Conservation (phyloP, 92 coral and sea anemone species). For the Epizoanthus rinbou region DNA sequence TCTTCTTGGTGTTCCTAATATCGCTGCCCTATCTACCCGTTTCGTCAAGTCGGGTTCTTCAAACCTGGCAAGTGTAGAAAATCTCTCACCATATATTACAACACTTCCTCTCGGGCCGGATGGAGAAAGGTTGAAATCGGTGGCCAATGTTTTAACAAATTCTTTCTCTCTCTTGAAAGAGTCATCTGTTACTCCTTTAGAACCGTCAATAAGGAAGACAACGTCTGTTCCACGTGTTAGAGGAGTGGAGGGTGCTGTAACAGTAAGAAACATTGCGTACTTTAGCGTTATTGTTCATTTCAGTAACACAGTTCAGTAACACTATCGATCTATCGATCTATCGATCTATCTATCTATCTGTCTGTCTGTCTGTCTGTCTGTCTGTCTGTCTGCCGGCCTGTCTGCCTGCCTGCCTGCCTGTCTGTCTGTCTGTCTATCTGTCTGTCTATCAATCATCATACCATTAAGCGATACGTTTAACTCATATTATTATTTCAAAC, state of each 20-base stretch:
- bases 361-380: too few relatives aligned
- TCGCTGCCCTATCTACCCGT: conserved; percentile 57
- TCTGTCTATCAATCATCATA: too few relatives aligned
- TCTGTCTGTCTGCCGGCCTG: too few relatives aligned
- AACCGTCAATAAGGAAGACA: conserved; percentile 67
- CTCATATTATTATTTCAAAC: too few relatives aligned
- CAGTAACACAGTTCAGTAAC: too few relatives aligned
- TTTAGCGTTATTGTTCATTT: not conserved
- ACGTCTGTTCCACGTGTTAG: conserved; percentile 63
- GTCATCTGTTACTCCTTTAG: conserved; percentile 42
- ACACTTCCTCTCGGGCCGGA: conserved; percentile 53
- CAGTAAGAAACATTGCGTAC: not conserved
- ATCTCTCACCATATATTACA: conserved; percentile 49
- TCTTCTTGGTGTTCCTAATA: conserved; percentile 58
- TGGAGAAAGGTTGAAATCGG: conserved; percentile 54
- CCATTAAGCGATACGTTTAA: too few relatives aligned
- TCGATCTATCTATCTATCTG: too few relatives aligned
- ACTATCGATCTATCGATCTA: too few relatives aligned
- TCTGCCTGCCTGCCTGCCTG: too few relatives aligned
- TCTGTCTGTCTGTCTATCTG: too few relatives aligned
- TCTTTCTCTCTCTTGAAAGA: conserved; percentile 53
- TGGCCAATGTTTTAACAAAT: conserved; percentile 63
- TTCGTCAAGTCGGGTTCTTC: conserved; percentile 27
- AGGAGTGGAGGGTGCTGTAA: conserved; percentile 59
- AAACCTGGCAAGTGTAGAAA: conserved; percentile 41